Base-by-base conservation (phyloP, 2,113 vertebrate genomes). In the Xerus inauris region DNA sequence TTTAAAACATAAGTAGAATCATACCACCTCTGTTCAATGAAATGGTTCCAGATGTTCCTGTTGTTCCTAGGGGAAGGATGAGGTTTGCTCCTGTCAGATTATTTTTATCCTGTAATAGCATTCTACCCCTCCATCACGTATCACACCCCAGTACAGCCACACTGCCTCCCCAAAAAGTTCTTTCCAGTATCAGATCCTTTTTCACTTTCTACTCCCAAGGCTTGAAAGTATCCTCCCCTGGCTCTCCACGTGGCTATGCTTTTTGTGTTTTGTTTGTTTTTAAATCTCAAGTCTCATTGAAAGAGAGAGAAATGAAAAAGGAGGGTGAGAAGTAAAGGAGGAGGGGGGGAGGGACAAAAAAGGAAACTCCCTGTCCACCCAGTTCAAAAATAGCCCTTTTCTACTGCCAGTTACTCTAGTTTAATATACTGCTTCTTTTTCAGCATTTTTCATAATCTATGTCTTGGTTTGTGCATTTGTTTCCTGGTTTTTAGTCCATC, bases 1-100 rank as follows among this genome's bases (percentile, higher is more conserved):
- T 94, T 95, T 76, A 89, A 82, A 94, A 82, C 10, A 3, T 49
- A 92, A 59, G 20, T 94, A 59, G 67, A 94, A 26, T 89, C 38
- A 91, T 62, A 38, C 49, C 24, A 45, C 76, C 86, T 77, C 5
- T 5, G 4, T 49, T 54, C n/a, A 64, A 80, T 85, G 57, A 79
- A 91, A 75, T 91, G 16, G 9, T 88, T 95, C 32, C 54, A 94
- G 13, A 57, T 81, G 47, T 87, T 62, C 35, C 54, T 65, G 24
- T 79, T 87, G 69, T 24, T 93, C 28, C 42, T 91, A 67, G 3
- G 30, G 35, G 5, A 38, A 14, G 5, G 26, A 30, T 28, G 57
- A 54, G 75, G 83, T 72, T 38, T 45, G 65, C 5, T 94, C 42
- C 16, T 64, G 28, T 71, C n/a, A 85, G 51, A 57, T 91, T 75